phyloP scores from a whole-genome alignment of 2,113 vertebrate species.

The Nematolebias whitei region DNA sequence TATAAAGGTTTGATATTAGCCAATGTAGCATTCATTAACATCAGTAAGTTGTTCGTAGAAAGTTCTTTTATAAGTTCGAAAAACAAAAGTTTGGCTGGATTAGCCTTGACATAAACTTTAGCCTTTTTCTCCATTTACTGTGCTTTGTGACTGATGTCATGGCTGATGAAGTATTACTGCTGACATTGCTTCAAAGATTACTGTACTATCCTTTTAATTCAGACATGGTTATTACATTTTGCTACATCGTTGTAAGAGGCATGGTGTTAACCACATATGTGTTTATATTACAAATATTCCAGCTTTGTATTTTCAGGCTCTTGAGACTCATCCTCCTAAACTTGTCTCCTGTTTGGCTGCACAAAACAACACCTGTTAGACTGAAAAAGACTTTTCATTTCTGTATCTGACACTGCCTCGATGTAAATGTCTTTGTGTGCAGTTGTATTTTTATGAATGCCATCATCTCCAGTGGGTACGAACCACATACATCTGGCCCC shows the following conservation, averaged over 20 bases:
- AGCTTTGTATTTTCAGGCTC: slow-evolving; percentile 22
- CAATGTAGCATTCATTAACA: no score
- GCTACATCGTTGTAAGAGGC: neutral
- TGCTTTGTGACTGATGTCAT: no score
- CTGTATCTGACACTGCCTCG: slow-evolving; percentile 34
- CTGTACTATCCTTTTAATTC: no score
- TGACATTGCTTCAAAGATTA: no score
- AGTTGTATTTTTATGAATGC: slow-evolving; percentile 40
- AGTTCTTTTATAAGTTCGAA: no score
- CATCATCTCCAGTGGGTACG: slow-evolving; percentile 39
- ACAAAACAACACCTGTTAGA: slow-evolving; percentile 45
- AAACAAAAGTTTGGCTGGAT: no score
- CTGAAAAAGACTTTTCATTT: slow-evolving; percentile 48
- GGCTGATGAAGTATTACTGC: no score
- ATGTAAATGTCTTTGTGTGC: slow-evolving; percentile 40
- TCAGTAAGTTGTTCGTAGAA: no score
- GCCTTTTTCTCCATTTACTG: no score
- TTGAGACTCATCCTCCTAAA: slow-evolving; percentile 16
- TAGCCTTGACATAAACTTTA: no score
- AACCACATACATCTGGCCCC: slow-evolving; percentile 49
- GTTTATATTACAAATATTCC: slow-evolving; percentile 35
- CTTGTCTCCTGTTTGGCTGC: slow-evolving; percentile 20
- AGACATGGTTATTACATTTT: no score
- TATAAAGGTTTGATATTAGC: no score
- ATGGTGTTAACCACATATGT: neutral